Base-by-base conservation (phyloP, 2,113 vertebrate species). In the Micronisus gabar region DNA sequence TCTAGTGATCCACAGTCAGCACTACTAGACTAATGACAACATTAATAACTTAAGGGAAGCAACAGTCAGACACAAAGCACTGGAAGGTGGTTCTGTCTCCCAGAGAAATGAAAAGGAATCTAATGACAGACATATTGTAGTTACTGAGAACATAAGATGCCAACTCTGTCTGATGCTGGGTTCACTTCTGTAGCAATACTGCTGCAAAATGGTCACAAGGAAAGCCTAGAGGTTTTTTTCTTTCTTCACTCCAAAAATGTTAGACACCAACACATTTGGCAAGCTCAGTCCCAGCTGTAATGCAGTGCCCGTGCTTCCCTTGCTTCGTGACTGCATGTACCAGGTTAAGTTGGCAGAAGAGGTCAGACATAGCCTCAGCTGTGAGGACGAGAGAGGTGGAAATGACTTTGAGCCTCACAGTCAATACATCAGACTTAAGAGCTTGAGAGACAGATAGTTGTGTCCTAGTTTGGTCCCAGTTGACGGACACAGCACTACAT, bases 41-140 rank as follows among this genome's bases (percentile, higher is more conserved):
- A 96, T 90, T 91, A 96, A 95, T 95, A 96, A 94, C 91, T 97
- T 90, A 85, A 91, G 66, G 91, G 90, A 88, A 95, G 89, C 89
- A 94, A 82, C 58, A 86, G 75, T 23, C 79, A 71, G 84, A 90
- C 87, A 94, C 84, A 91, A 91, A 95, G 74, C 5, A 3, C 74
- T 80, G 45, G 84, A 85, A 95, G 45, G 70, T 19, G 53, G 62
- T n/a, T 71, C 91, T 56, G 65, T 45, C 81, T 94, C 81, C 43
- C 79, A 86, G 1, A 38, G 66, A 91, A 94, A 86, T 62, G 50
- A 84, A 85, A 86, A 86, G 50, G 30, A 66, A 87, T 85, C 50
- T 86, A 58, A 75, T 82, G 80, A 95, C 63, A 91, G 72, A 89
- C 52, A 50, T 20, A 59, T 2, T 66, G 81, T 22, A 80, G 73